phyloP scores from a whole-genome alignment of 2,113 vertebrate genomes.

The Chiloscyllium plagiosum region DNA sequence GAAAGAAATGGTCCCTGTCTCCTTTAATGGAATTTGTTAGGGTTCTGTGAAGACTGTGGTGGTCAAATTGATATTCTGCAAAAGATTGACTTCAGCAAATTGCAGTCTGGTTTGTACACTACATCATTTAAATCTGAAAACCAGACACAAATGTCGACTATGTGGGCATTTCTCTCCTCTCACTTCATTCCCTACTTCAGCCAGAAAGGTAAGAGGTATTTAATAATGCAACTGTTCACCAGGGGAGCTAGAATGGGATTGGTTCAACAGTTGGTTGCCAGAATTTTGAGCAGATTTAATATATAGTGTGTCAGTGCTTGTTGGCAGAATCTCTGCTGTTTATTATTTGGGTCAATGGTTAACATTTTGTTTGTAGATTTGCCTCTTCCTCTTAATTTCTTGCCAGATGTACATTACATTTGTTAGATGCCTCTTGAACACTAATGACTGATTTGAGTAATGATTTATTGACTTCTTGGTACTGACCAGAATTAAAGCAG shows the following conservation, averaged over 20 bases:
- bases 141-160: not conserved
- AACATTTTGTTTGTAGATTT: constrained; percentile 11
- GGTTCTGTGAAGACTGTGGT: not conserved
- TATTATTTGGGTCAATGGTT: not conserved
- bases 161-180: not conserved
- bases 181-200: not conserved
- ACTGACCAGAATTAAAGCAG: constrained; percentile 54
- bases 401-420: constrained; percentile 41
- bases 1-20: not conserved
- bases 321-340: not conserved
- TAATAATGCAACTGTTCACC: not conserved
- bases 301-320: not conserved
- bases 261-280: not conserved
- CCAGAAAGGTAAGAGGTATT: not conserved
- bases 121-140: not conserved
- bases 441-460: constrained; percentile 49
- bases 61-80: not conserved
- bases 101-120: not conserved
- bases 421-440: constrained; percentile 49
- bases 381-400: constrained; percentile 4
- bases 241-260: not conserved
- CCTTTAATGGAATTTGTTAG: not conserved
- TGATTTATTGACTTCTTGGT: constrained; percentile 55
- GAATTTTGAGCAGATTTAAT: not conserved
- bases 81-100: not conserved